Percentiles rank a stretch among this genome's conserved stretches.
phyloP scores from a whole-genome alignment of 2,797 vertebrate species.

The Xiphophorus birchmanni region DNA sequence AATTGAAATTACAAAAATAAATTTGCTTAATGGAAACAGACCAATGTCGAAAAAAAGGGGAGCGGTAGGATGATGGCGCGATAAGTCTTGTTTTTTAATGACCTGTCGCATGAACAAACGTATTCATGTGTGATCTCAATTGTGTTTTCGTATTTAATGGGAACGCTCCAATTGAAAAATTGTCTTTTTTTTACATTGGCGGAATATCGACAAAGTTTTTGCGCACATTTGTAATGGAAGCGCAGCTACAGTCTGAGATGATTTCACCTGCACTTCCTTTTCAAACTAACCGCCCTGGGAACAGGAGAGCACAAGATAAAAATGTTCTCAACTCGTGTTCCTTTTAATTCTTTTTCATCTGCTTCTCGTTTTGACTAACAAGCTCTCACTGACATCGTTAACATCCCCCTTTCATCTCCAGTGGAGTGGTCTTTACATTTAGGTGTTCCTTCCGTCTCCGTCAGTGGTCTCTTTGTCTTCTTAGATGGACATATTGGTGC shows the following conservation, averaged over 20 bases:
- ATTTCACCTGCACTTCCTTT: constrained; percentile 36
- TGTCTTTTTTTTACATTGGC: no score
- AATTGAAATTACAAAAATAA: no score
- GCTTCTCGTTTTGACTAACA: constrained; percentile 8
- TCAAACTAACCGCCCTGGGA: constrained; percentile 8
- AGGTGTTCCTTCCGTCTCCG: constrained; percentile 6
- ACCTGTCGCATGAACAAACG: no score
- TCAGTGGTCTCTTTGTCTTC: constrained; percentile 58
- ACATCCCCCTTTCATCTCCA: constrained; percentile 8
- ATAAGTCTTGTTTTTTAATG: no score
- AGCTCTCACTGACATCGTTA: constrained; percentile 10
- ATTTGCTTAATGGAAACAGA: no score
- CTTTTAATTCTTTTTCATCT: background rate
- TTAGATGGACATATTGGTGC: constrained; percentile 75
- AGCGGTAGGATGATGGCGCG: no score
- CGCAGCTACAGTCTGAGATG: constrained; percentile 14
- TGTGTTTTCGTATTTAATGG: no score
- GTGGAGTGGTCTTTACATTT: background rate
- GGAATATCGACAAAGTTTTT: no score
- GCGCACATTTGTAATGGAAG: no score
- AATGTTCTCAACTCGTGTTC: background rate
- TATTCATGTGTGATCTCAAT: no score
- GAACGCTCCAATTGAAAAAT: no score
- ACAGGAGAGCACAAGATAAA: constrained; percentile 26
- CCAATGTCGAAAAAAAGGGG: no score